A percentile compares a stretch with the other conserved stretches of the same genome.
These are phyloP conservation scores for Amphipyra tragopoginis DNA, from an alignment of 2,888 invertebrate species.

Conservation along the genomic window DNA sequence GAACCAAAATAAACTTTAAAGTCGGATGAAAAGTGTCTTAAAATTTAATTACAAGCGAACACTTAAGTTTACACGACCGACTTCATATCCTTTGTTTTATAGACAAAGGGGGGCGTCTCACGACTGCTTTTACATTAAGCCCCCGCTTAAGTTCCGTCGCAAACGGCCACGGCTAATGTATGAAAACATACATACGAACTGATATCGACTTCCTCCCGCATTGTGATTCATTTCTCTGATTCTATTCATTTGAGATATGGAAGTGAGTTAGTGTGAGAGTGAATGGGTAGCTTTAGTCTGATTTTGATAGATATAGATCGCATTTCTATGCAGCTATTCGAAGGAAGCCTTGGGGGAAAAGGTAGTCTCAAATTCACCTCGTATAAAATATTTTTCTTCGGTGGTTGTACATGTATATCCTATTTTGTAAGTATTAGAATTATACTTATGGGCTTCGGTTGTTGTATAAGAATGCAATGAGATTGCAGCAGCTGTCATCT, in stretches of 20 bases:
- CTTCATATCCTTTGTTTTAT: slow-evolving; percentile 68
- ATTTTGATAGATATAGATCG: too few relatives aligned
- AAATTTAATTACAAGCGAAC: slow-evolving; percentile 71
- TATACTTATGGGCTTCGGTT: too few relatives aligned
- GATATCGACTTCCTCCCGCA: slow-evolving; percentile 45
- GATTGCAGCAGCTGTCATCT: too few relatives aligned
- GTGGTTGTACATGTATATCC: too few relatives aligned
- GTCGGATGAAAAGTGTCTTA: slow-evolving; percentile 61
- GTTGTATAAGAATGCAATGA: too few relatives aligned
- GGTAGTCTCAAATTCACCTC: too few relatives aligned
- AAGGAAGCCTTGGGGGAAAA: too few relatives aligned
- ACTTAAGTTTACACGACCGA: slow-evolving; percentile 70
- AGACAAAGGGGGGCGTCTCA: slow-evolving; percentile 62
- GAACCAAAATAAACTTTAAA: slow-evolving; percentile 46
- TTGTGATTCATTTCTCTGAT: slow-evolving; percentile 43
- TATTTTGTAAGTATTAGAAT: too few relatives aligned
- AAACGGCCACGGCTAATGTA: slow-evolving; percentile 55
- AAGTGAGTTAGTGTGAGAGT: not conserved
- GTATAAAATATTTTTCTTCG: too few relatives aligned
- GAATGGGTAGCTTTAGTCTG: not conserved
- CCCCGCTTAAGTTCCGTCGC: slow-evolving; percentile 52
- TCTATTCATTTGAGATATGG: slow-evolving; percentile 27
- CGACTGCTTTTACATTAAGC: slow-evolving; percentile 61
- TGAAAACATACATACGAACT: slow-evolving; percentile 44
- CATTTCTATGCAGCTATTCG: too few relatives aligned